These are phyloP conservation scores for Andrena bicolor DNA, from an alignment of 2,888 invertebrate species.

Conservation along the genomic window DNA sequence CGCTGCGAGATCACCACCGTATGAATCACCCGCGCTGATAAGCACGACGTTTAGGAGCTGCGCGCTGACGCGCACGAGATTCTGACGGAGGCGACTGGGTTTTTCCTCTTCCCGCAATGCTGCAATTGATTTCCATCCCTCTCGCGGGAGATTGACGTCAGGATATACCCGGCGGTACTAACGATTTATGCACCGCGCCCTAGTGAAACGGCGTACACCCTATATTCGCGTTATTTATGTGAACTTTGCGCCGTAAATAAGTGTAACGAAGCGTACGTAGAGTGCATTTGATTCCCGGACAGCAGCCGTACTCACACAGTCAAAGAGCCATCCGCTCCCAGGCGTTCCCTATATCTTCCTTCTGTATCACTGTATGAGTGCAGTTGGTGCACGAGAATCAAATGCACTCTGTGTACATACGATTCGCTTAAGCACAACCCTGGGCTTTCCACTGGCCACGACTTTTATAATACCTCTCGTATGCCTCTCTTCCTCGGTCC, in stretches of 20 bases:
- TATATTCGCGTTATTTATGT: constrained; percentile 69
- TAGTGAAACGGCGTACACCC: constrained; percentile 54
- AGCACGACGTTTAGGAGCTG: constrained; percentile 21
- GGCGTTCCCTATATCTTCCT: too few relatives aligned
- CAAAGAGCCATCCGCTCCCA: too few relatives aligned
- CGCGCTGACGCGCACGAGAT: background rate
- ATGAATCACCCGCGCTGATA: constrained; percentile 47
- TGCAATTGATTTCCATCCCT: constrained; percentile 48
- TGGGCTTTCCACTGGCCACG: constrained; percentile 36
- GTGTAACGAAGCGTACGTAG: constrained; percentile 66
- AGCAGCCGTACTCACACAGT: too few relatives aligned
- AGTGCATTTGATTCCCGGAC: too few relatives aligned
- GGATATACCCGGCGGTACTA: constrained; percentile 38
- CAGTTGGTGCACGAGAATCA: too few relatives aligned
- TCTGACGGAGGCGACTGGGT: constrained; percentile 6
- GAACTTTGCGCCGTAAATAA: constrained; percentile 66
- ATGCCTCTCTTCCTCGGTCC: background rate
- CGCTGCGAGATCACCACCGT: constrained; percentile 1
- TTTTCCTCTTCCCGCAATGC: constrained; percentile 5
- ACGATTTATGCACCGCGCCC: constrained; percentile 63
- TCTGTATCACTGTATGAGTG: too few relatives aligned
- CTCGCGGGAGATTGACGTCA: constrained; percentile 45
- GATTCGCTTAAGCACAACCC: constrained; percentile 61
- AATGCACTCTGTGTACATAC: background rate
- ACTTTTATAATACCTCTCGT: constrained; percentile 21